phyloP scores from a whole-genome alignment of 2,888 invertebrate genomes.

The Oxytorus armatus region DNA sequence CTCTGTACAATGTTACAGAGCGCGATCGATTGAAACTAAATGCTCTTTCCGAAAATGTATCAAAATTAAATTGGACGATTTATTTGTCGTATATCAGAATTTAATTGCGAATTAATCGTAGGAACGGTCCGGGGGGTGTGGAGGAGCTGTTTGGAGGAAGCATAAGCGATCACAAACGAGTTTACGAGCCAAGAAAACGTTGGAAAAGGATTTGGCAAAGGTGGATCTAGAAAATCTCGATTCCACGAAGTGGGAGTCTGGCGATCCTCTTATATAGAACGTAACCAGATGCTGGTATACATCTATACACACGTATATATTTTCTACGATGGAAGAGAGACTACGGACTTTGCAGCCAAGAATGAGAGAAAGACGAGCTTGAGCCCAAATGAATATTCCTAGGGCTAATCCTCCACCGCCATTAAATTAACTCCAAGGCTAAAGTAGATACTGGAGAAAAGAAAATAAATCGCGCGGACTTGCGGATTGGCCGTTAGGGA shows the following conservation, averaged over 20 bases:
- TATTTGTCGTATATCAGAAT: slow-evolving; percentile 23
- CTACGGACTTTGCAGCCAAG: background rate
- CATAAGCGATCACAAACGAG: slow-evolving; percentile 44
- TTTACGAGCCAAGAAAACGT: slow-evolving; percentile 55
- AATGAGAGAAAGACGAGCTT: slow-evolving; percentile 10
- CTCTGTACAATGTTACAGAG: background rate
- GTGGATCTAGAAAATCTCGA: slow-evolving; percentile 53
- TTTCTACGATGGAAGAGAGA: slow-evolving; percentile 24
- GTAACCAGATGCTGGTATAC: slow-evolving; percentile 13
- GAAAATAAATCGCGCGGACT: slow-evolving; percentile 53
- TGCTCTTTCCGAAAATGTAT: slow-evolving; percentile 21
- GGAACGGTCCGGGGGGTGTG: too few relatives aligned
- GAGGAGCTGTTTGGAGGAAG: background rate
- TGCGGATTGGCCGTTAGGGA: slow-evolving; percentile 1
- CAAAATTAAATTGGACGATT: slow-evolving; percentile 29
- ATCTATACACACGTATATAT: slow-evolving; percentile 2
- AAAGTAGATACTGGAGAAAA: slow-evolving; percentile 63
- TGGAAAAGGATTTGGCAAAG: slow-evolving; percentile 38
- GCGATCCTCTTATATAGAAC: slow-evolving; percentile 6
- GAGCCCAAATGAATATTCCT: slow-evolving; percentile 66
- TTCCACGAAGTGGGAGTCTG: too few relatives aligned
- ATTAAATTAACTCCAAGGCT: slow-evolving; percentile 68
- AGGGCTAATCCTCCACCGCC: slow-evolving; percentile 64
- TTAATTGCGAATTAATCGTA: slow-evolving; percentile 6
- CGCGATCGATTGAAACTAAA: slow-evolving; percentile 6